Conservation (phyloP, 2,797 vertebrate genomes). For the Vireo griseus region DNA sequence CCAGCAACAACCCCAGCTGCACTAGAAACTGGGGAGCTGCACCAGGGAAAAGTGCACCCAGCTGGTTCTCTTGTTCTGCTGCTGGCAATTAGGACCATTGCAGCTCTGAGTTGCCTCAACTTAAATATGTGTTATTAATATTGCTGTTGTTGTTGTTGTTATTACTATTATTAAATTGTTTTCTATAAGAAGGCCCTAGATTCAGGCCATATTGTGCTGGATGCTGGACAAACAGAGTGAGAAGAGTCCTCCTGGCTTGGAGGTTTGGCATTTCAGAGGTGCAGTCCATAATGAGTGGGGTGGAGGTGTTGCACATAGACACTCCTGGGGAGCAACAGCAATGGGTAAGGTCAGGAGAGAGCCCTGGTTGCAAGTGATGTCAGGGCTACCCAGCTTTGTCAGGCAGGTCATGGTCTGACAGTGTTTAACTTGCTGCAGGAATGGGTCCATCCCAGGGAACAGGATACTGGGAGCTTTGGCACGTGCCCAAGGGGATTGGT, state of each 20-base stretch:
- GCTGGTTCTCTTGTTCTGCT: background rate
- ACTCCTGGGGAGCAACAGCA: background rate
- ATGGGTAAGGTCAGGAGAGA: background rate
- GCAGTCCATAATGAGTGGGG: fast-evolving
- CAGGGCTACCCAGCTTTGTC: background rate
- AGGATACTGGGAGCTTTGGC: background rate
- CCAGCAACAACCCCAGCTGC: background rate
- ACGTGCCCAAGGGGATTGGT: fast-evolving
- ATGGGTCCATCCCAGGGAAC: background rate
- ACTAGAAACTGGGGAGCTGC: background rate
- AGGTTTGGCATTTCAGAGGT: background rate
- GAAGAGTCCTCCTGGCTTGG: background rate
- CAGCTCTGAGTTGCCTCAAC: background rate
- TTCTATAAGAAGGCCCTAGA: background rate
- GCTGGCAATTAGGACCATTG: background rate
- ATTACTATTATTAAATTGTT: background rate
- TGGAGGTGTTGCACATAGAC: background rate
- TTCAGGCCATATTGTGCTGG: background rate
- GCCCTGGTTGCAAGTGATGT: background rate
- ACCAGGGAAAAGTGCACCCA: background rate
- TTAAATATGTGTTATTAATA: background rate
- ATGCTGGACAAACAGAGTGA: background rate
- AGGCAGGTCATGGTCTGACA: background rate
- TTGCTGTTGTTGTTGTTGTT: background rate
- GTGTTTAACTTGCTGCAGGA: background rate